phyloP scores from a whole-genome alignment of 2,113 vertebrate species.

The Phrynocephalus versicolor region DNA sequence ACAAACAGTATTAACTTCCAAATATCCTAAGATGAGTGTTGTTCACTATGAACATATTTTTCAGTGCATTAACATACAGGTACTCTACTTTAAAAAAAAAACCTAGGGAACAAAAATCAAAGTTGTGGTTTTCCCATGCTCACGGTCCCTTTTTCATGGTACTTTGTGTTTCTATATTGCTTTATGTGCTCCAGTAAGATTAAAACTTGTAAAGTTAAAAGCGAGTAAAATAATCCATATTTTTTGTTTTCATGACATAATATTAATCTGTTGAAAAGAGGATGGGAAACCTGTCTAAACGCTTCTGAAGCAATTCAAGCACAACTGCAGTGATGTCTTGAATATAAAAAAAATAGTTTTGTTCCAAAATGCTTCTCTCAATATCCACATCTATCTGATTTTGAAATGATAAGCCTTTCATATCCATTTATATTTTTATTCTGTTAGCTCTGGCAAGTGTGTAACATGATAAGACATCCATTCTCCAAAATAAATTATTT shows the following conservation, averaged over 20 bases:
- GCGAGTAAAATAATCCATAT: not conserved
- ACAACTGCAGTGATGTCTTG: not conserved
- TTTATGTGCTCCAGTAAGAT: not conserved
- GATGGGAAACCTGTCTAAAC: not conserved
- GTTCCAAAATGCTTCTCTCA: conserved; percentile 39
- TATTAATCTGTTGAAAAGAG: not conserved
- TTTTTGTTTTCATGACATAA: not conserved
- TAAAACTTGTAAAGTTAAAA: not conserved
- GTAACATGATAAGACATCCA: conserved; percentile 36
- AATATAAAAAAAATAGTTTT: not conserved
- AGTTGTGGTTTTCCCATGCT: not conserved
- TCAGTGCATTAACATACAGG: not conserved
- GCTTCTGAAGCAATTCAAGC: not conserved
- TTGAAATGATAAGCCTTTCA: conserved; percentile 38
- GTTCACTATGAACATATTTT: too few relatives aligned
- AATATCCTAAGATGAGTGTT: too few relatives aligned
- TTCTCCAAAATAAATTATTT: conserved; percentile 58
- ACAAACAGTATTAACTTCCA: too few relatives aligned
- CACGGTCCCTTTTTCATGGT: not conserved
- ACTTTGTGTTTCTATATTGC: not conserved
- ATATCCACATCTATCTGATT: conserved; percentile 7
- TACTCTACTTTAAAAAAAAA: not conserved
- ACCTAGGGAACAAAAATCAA: not conserved
- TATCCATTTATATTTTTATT: conserved; percentile 46
- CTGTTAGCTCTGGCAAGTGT: conserved; percentile 49